Evolutionary conservation across 2,113 vertebrate species (phyloP).

Genomic region (Trogon melanurus): DNA sequence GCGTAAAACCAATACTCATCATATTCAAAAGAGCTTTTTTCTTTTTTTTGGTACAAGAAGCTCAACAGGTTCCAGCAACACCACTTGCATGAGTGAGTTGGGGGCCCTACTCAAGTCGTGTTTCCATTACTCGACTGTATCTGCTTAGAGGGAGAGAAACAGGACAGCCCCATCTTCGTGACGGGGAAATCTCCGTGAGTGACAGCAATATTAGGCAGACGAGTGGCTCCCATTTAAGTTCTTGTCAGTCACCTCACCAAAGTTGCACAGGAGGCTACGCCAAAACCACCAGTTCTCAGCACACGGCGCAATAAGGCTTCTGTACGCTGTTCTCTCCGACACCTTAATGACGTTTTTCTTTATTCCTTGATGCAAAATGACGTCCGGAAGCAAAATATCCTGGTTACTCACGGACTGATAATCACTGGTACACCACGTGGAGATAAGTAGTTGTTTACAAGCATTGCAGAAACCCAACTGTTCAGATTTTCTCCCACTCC

Average conservation of each 20-base stretch:
- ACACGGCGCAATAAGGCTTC: neutral
- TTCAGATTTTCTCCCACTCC: neutral
- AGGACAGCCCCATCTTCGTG: rapidly evolving
- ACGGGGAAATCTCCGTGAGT: neutral
- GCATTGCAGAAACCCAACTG: neutral
- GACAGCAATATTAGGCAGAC: neutral
- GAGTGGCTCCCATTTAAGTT: neutral
- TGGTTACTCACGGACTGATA: neutral
- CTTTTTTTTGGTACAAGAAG: neutral
- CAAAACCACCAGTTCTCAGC: neutral
- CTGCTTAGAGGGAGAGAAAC: neutral
- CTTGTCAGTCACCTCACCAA: neutral
- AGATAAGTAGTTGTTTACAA: neutral
- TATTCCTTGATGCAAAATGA: neutral
- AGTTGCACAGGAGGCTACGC: neutral
- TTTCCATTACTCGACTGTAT: neutral
- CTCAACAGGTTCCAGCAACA: neutral
- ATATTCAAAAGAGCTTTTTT: neutral
- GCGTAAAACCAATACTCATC: neutral
- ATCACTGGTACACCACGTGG: too few relatives aligned
- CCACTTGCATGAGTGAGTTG: neutral
- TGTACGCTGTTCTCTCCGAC: rapidly evolving
- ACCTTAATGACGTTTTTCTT: neutral
- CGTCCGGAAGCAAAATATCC: neutral
- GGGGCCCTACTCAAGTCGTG: neutral